phyloP scores from a whole-genome alignment of 2,797 vertebrate species.

The Vespertilio murinus region DNA sequence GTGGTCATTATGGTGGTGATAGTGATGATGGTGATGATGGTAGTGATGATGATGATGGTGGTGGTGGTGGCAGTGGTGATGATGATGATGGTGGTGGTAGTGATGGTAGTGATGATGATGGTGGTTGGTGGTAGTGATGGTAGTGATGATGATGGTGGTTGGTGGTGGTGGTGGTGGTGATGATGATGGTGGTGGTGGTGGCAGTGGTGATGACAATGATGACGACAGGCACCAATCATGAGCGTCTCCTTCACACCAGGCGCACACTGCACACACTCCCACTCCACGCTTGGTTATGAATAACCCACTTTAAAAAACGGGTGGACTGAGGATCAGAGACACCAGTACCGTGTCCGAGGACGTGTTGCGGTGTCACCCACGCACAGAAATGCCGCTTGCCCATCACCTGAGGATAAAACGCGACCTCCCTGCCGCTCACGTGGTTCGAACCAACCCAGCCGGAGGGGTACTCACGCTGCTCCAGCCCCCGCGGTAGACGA shows the following conservation, averaged over 20 bases:
- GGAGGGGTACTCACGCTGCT: constrained; percentile 83
- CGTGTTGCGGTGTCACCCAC: too few species aligned
- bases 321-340: neutral
- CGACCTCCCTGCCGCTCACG: neutral
- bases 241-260: neutral
- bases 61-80: too few species aligned
- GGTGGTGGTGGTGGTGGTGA: too few species aligned
- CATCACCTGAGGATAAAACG: neutral
- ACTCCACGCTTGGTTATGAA: neutral
- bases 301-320: neutral
- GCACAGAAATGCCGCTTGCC: neutral
- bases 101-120: too few species aligned
- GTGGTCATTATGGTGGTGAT: too few species aligned
- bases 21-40: too few species aligned
- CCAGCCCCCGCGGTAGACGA: constrained; percentile 91
- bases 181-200: too few species aligned
- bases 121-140: accelerated
- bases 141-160: too few species aligned
- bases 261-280: neutral
- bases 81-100: too few species aligned
- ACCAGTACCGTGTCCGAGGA: neutral
- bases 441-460: neutral
- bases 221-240: neutral
- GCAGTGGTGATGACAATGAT: neutral
- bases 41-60: too few species aligned